A percentile compares a stretch with the other conserved stretches of the same genome.
Conservation (phyloP, 2,113 vertebrate species). For the Tauraco erythrolophus region DNA sequence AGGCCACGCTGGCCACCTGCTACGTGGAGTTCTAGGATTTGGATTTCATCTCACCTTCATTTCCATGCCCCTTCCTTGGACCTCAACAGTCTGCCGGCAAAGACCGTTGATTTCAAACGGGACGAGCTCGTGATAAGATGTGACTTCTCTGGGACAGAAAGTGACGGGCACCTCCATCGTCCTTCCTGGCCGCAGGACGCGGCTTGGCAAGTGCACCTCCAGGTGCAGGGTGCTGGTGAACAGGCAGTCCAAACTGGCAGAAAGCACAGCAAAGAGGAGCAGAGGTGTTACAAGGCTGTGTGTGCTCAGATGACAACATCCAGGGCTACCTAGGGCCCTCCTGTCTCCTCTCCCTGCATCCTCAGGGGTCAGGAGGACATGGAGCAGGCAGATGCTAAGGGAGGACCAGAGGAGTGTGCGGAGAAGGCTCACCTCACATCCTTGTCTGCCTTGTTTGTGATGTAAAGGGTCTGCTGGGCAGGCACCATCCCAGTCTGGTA, state of each 20-base stretch:
- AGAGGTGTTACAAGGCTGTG: neutral
- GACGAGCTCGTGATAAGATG: conserved; percentile 79
- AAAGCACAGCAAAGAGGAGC: neutral
- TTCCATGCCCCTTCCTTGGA: conserved; percentile 84
- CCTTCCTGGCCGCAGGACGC: conserved; percentile 76
- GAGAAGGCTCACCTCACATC: conserved; percentile 73
- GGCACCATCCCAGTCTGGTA: conserved; percentile 79
- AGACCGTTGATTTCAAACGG: conserved; percentile 84
- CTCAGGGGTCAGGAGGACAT: neutral
- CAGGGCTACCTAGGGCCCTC: neutral
- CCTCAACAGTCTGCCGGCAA: conserved; percentile 75
- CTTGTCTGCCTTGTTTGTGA: conserved; percentile 82
- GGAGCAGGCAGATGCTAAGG: neutral
- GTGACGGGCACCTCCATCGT: conserved; percentile 77
- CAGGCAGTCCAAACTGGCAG: conserved; percentile 82
- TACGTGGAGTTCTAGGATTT: neutral
- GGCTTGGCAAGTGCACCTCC: conserved; percentile 74
- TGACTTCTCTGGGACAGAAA: conserved; percentile 82
- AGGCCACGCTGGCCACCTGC: neutral
- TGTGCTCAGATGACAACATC: neutral
- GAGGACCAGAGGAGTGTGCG: fast-evolving
- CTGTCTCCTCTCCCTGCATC: neutral
- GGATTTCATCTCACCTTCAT: conserved; percentile 81
- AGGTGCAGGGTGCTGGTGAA: conserved; percentile 77
- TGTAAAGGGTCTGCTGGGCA: conserved; percentile 70